Conservation (phyloP, 2,797 vertebrate species). For the Pangasius mekongensis region DNA sequence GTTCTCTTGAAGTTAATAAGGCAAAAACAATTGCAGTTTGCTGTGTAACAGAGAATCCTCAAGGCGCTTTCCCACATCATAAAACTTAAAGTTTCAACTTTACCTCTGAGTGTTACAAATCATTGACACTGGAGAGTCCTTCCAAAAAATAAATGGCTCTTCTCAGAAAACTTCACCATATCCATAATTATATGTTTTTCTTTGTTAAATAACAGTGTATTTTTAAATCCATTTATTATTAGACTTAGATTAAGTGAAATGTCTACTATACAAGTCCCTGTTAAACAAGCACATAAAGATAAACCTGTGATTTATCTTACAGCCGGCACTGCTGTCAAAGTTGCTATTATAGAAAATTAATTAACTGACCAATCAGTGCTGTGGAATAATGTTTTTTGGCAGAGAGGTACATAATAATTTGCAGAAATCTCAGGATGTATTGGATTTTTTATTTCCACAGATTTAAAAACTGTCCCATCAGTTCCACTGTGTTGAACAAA, state of each 20-base stretch:
- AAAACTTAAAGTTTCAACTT: neutral
- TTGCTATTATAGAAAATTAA: neutral
- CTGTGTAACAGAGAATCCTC: neutral
- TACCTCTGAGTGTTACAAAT: neutral
- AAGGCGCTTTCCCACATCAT: neutral
- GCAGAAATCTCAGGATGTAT: neutral
- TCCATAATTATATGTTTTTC: neutral
- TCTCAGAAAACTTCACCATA: neutral
- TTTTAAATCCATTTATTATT: neutral
- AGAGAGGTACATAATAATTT: neutral
- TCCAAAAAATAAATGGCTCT: neutral
- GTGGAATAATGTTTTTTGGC: neutral
- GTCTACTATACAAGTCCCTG: neutral
- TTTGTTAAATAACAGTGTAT: neutral
- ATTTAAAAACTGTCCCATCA: neutral
- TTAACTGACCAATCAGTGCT: neutral
- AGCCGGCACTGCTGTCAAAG: neutral
- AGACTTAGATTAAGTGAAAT: neutral
- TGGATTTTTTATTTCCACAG: neutral
- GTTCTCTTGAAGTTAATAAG: neutral
- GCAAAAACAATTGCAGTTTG: neutral
- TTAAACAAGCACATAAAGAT: neutral
- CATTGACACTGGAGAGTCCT: too few relatives aligned
- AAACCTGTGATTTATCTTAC: neutral
- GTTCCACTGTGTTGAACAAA: neutral